Evolutionary conservation across 2,113 vertebrate genomes (phyloP).

Genomic region (Campylomormyrus tamandua): DNA sequence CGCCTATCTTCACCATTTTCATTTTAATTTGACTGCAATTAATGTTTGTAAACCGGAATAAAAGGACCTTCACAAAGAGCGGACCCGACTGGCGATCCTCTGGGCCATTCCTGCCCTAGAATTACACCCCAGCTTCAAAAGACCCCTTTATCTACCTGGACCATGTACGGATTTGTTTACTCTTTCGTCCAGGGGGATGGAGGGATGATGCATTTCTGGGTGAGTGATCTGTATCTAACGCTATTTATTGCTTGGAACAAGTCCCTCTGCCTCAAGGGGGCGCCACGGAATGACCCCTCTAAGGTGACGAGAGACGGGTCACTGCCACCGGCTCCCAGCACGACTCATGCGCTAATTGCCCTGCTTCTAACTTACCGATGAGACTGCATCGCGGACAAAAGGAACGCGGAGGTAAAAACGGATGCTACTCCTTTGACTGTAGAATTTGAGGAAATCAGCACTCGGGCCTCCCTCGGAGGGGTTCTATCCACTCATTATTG

Average conservation of each 20-base stretch:
- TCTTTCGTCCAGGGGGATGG: conserved; percentile 53
- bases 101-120: conserved; percentile 48
- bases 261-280: background rate
- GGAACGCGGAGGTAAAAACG: background rate
- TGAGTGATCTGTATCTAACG: background rate
- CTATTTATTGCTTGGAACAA: background rate
- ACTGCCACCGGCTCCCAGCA: background rate
- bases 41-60: conserved; percentile 51
- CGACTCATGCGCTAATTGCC: background rate
- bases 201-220: conserved; percentile 29
- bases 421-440: background rate
- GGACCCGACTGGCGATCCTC: conserved; percentile 42
- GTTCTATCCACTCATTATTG: background rate
- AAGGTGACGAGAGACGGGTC: background rate
- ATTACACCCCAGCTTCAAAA: conserved; percentile 59
- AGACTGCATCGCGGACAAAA: background rate
- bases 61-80: conserved; percentile 49
- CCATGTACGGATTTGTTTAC: conserved; percentile 56
- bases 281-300: background rate
- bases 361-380: background rate
- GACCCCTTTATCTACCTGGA: conserved; percentile 58
- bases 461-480: background rate
- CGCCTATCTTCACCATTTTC: conserved; percentile 60
- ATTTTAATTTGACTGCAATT: conserved; percentile 62
- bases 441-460: background rate